phyloP scores from a whole-genome alignment of 2,797 vertebrate genomes.

The Gadopsis marmoratus region DNA sequence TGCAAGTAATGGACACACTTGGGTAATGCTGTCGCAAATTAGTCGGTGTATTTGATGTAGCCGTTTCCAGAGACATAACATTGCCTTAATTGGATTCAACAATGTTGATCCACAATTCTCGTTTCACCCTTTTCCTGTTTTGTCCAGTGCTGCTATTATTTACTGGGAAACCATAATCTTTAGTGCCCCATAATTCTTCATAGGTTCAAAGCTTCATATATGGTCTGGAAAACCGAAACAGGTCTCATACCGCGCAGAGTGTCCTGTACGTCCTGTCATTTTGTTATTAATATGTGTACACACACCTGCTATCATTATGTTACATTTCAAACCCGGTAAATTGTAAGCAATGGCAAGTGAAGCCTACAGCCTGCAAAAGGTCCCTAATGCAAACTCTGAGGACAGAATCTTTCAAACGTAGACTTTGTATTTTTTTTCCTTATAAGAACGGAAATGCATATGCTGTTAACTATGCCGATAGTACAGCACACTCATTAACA shows the following conservation, averaged over 20 bases:
- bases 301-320: neutral
- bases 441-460: constrained; percentile 18
- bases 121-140: constrained; percentile 12
- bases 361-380: neutral
- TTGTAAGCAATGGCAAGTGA: neutral
- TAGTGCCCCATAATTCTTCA: neutral
- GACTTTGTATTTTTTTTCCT: constrained; percentile 32
- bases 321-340: neutral
- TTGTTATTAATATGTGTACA: neutral
- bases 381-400: neutral
- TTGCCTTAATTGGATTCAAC: constrained; percentile 37
- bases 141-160: constrained; percentile 21
- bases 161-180: constrained; percentile 4
- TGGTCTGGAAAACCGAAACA: neutral
- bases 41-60: constrained; percentile 34
- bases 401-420: constrained; percentile 11
- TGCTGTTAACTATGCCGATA: constrained; percentile 35
- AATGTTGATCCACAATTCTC: constrained; percentile 19
- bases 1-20: constrained; percentile 38
- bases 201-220: neutral
- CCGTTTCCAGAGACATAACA: constrained; percentile 22
- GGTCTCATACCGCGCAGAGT: neutral
- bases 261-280: neutral
- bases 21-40: constrained; percentile 29
- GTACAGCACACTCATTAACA: constrained; percentile 51